These are phyloP conservation scores for Porites australiensis DNA, from an alignment of 64 coral and sea anemone species.

Conservation along the genomic window DNA sequence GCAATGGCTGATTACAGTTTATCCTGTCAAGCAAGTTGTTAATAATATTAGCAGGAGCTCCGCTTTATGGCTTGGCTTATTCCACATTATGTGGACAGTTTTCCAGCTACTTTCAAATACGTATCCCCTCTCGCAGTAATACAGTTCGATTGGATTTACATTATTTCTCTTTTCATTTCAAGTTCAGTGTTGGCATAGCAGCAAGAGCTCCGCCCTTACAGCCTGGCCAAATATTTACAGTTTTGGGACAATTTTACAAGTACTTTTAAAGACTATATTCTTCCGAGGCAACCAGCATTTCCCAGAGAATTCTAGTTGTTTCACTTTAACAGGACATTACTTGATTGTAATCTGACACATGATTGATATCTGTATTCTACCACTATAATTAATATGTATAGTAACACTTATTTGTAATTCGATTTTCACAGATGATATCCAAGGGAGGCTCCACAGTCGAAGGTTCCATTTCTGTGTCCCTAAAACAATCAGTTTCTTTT, in stretches of 20 bases:
- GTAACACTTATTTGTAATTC: conserved; percentile 8
- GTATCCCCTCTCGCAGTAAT: neutral
- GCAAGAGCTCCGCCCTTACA: neutral
- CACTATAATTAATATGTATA: conserved; percentile 6
- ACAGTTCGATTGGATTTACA: neutral
- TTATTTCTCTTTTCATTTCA: neutral
- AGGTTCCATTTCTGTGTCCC: neutral
- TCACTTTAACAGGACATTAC: conserved; percentile 4
- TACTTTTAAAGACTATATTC: conserved; percentile 4
- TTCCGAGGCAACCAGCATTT: conserved; percentile 7
- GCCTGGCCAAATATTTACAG: neutral
- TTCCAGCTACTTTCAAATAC: neutral
- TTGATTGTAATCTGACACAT: neutral
- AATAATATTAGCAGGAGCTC: conserved; percentile 17
- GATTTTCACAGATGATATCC: conserved; percentile 13
- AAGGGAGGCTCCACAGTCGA: conserved; percentile 5
- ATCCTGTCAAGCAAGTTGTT: conserved; percentile 2
- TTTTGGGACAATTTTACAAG: neutral
- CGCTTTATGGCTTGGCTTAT: conserved; percentile 2
- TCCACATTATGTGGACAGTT: neutral
- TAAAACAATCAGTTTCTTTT: conserved; percentile 9
- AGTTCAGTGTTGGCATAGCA: neutral
- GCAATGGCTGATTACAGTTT: neutral
- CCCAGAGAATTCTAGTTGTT: conserved; percentile 17
- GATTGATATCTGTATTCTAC: neutral